Evolutionary conservation across 1,140 invertebrate genomes (phyloP).

Genomic region (Dufourea novaeangliae): DNA sequence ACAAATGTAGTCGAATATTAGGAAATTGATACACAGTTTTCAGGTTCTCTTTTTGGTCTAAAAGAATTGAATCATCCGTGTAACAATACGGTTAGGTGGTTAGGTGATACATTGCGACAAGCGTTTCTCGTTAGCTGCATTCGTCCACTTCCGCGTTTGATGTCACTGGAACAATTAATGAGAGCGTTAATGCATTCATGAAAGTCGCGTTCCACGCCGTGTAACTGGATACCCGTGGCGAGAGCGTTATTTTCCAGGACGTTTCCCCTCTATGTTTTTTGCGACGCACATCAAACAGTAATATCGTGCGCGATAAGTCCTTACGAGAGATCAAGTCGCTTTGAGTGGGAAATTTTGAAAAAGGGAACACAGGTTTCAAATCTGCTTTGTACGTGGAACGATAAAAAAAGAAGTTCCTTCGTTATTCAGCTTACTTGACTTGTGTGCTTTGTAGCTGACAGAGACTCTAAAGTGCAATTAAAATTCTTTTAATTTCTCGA

Average conservation of each 20-base stretch:
- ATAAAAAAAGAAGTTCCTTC: slow-evolving; percentile 11
- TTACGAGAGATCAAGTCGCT: slow-evolving; percentile 16
- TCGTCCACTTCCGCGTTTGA: neutral
- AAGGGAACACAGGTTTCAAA: neutral
- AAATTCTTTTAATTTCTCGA: slow-evolving; percentile 9
- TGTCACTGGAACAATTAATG: slow-evolving; percentile 1
- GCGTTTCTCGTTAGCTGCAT: neutral
- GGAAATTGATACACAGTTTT: too few species aligned
- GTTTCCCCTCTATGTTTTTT: neutral
- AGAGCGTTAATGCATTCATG: neutral
- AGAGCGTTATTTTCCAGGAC: neutral
- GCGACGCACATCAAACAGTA: neutral
- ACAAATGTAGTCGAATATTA: too few species aligned
- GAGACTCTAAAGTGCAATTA: slow-evolving; percentile 7
- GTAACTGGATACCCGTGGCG: neutral
- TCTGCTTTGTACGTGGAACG: slow-evolving; percentile 10
- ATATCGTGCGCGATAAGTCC: neutral
- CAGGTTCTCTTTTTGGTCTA: too few species aligned
- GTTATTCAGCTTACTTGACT: slow-evolving; percentile 10
- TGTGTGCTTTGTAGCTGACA: neutral
- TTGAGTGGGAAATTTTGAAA: slow-evolving; percentile 6
- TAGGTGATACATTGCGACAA: neutral
- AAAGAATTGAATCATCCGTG: too few species aligned
- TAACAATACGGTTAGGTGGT: neutral
- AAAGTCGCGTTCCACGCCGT: neutral